These are phyloP conservation scores for Ceyx erithaca DNA, from an alignment of 2,797 vertebrate species.

Conservation along the genomic window DNA sequence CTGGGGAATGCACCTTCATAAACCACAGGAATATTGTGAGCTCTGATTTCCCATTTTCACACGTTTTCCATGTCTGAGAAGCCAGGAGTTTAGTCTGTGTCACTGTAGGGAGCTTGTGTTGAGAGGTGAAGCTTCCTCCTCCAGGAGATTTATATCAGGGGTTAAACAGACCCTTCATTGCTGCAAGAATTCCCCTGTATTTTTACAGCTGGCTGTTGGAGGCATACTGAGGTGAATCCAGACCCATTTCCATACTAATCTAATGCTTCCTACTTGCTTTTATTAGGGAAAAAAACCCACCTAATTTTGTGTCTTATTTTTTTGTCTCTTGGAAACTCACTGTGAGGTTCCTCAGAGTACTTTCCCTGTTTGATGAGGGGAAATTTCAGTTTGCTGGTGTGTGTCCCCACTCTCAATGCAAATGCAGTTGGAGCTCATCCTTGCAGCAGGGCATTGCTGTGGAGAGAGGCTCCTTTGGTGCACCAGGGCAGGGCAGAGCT, in stretches of 20 bases:
- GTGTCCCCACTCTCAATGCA: neutral
- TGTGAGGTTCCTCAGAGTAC: neutral
- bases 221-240: neutral
- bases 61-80: neutral
- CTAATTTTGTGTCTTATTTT: no score
- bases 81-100: neutral
- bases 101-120: neutral
- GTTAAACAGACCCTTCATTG: neutral
- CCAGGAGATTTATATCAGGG: neutral
- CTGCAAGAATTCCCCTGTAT: neutral
- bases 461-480: neutral
- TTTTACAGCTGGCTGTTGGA: constrained; percentile 53
- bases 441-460: neutral
- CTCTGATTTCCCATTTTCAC: neutral
- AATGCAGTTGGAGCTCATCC: rapidly evolving
- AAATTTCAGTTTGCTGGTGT: neutral
- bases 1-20: neutral
- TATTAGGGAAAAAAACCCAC: neutral
- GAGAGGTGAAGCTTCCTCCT: neutral
- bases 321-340: neutral
- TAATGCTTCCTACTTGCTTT: neutral
- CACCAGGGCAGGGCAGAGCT: neutral
- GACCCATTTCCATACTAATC: constrained; percentile 11
- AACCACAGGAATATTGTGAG: neutral
- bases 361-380: neutral